Evolutionary conservation across 1,140 invertebrate genomes (phyloP).

Genomic region (Hypothenemus hampei): DNA sequence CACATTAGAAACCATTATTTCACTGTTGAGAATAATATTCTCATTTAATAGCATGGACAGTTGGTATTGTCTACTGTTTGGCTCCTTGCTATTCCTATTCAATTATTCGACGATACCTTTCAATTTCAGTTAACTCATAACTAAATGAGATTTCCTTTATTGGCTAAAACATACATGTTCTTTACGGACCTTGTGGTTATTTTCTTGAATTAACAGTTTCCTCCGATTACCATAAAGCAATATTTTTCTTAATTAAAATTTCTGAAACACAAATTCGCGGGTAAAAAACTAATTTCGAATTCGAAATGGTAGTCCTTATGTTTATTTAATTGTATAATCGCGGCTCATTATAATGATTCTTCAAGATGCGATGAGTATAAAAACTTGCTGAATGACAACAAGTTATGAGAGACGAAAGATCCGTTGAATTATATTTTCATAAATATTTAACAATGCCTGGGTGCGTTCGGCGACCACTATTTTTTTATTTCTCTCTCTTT

Average conservation of each 20-base stretch:
- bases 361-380: slow-evolving; percentile 15
- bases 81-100: too few species aligned
- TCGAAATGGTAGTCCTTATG: slow-evolving; percentile 11
- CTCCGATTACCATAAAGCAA: slow-evolving; percentile 1
- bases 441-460: slow-evolving; percentile 16
- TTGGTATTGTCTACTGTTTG: too few species aligned
- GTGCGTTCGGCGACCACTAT: not conserved
- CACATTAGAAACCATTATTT: too few species aligned
- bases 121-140: too few species aligned
- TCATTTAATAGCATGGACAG: too few species aligned
- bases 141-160: too few species aligned
- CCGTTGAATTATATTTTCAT: slow-evolving; percentile 23
- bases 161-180: too few species aligned
- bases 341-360: slow-evolving; percentile 16
- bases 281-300: slow-evolving; percentile 12
- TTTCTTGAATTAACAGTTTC: too few species aligned
- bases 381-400: slow-evolving; percentile 20
- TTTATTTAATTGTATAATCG: slow-evolving; percentile 23
- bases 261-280: slow-evolving; percentile 3
- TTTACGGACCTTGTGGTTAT: too few species aligned
- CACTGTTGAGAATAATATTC: too few species aligned
- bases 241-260: slow-evolving; percentile 18
- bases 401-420: slow-evolving; percentile 16
- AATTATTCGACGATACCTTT: too few species aligned
- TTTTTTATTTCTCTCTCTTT: not conserved